Percentiles rank a stretch among this genome's conserved stretches.
Evolutionary conservation across 2,888 invertebrate species (phyloP).

Genomic region (Noctua janthe): DNA sequence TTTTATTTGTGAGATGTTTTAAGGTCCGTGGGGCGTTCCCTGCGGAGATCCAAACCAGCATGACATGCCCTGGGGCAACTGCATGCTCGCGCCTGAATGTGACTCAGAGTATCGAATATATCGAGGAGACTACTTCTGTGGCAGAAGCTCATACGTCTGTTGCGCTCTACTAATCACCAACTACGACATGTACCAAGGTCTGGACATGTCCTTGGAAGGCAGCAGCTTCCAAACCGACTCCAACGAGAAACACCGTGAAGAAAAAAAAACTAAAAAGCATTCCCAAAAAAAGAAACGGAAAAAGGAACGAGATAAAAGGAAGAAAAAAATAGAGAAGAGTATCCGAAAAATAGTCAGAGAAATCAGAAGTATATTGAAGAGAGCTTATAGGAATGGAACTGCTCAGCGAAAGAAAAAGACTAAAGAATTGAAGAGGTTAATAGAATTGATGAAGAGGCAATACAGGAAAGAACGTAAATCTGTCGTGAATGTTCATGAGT

Average conservation of each 20-base stretch:
- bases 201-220: conserved; percentile 82
- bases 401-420: conserved; percentile 78
- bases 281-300: conserved; percentile 48
- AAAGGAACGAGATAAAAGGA: conserved; percentile 67
- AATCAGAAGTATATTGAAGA: conserved; percentile 79
- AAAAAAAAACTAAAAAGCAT: conserved; percentile 55
- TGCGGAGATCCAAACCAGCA: conserved; percentile 86
- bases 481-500: conserved; percentile 79
- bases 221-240: conserved; percentile 77
- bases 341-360: conserved; percentile 79
- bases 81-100: conserved; percentile 82
- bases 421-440: conserved; percentile 80
- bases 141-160: conserved; percentile 81
- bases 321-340: conserved; percentile 77
- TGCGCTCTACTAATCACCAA: conserved; percentile 79
- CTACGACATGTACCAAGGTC: conserved; percentile 84
- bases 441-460: conserved; percentile 79
- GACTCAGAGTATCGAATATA: conserved; percentile 83
- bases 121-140: conserved; percentile 84
- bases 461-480: conserved; percentile 80
- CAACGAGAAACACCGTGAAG: conserved; percentile 71
- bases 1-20: conserved; percentile 17
- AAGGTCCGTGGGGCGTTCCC: conserved; percentile 86
- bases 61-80: conserved; percentile 85
- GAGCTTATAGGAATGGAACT: conserved; percentile 78